Evolutionary conservation across 2,888 invertebrate species (phyloP), one percentile per base, ranked within the genome.

Genomic region (Epinotia bilunana): DNA sequence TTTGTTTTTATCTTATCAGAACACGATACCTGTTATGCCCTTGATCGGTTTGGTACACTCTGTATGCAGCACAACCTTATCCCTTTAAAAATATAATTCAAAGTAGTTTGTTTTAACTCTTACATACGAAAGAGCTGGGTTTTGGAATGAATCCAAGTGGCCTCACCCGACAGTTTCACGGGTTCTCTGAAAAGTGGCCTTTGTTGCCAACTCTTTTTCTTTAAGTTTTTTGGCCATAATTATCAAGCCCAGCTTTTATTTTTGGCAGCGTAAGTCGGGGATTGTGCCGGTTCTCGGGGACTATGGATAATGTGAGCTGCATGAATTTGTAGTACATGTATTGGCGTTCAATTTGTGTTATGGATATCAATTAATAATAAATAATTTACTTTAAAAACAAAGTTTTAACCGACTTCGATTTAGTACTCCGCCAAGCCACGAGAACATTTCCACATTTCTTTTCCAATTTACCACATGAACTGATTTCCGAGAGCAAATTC

Each of bases 151-250:
- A 76, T 83, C 82, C 82, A 80, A 82, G 77, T 77, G 78, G 78
- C 81, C 82, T 75, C 80, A 77, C 79, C 81, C 82, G 86, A 87
- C 87, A 85, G 85, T 85, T 87, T 82, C 87, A 86, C 85, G 83
- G 83, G 81, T 79, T 78, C 79, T 76, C 81, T 85, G 84, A 87
- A 85, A 87, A 88, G 86, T 87, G 81, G 84, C 83, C 79, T 80
- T 84, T 84, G 82, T 84, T 78, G 82, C 65, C 76, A 74, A 74
- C 55, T 73, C 33, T 64, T 70, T 64, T 83, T 83, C 78, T 78
- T 79, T 70, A 74, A 74, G 72, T 73, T 78, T 80, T 82, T 80
- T 82, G 79, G 80, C 77, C 80, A 78, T 81, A 78, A 78, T 78
- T 80, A 78, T 78, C 79, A 79, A 80, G 73, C 33, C 77, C 73